Evolutionary conservation across 2,113 vertebrate genomes (phyloP), one percentile per base, ranked within the genome.

Genomic region (Leptobrachium leishanense): DNA sequence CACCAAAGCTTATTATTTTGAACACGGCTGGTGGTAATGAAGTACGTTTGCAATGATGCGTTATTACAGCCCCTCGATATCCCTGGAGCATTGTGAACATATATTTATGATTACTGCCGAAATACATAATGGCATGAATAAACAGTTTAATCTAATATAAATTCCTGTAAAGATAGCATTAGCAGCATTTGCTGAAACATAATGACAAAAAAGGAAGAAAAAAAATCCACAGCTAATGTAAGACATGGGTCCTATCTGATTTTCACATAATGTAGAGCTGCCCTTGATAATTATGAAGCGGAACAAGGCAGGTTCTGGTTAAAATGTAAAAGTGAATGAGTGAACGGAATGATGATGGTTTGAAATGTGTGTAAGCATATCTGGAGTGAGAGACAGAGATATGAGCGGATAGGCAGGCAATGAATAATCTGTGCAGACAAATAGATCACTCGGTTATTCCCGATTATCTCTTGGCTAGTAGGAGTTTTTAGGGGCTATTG

Each of bases 1-100:
- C 82, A 73, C 84, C 70, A 79, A 82, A 77, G 50, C 72, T 85
- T 57, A 84, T 86, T 81, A 88, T 90, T 88, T 74, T 83, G 41
- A 81, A 40, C 86, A 9, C 85, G 84, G 86, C 84, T 84, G 81
- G 86, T 7, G 77, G 82, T 71, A 76, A 76, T 59, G 78, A 71
- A 83, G 54, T 4, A 2, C 77, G 75, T 84, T 85, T 76, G 71
- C 77, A 15, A 70, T 63, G 15, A 42, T 57, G 41, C 3, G 77
- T 79, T 54, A 53, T 0, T 74, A 81, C 72, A 2, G 69, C 46
- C 77, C 31, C 70, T 46, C 11, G 0, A 0, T 1, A 42, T 73
- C 84, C 83, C 71, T 0, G 0, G 71, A 84, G 86, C 50, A 64
- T 50, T 74, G 81, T 2, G 7, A 55, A 76, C 41, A 70, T 2